These are phyloP conservation scores for Mormyrus proboscirostris DNA, from an alignment of 2,797 vertebrate genomes.

Conservation along the genomic window DNA sequence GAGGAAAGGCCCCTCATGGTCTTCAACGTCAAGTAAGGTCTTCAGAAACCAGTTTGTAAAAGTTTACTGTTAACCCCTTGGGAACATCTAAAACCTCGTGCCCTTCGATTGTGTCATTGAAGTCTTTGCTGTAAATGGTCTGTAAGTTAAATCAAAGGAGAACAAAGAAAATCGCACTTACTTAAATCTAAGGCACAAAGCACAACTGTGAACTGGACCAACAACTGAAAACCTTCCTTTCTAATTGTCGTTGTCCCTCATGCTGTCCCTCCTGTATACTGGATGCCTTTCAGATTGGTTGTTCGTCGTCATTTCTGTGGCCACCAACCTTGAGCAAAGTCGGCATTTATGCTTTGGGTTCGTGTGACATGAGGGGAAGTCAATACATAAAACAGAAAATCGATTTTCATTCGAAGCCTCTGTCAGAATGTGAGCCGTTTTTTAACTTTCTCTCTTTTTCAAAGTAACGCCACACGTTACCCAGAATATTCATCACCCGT, in stretches of 20 bases:
- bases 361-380: background rate
- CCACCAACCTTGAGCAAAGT: background rate
- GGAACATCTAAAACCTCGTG: background rate
- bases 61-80: constrained; percentile 2
- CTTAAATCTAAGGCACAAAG: constrained; percentile 11
- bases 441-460: background rate
- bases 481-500: background rate
- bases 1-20: constrained; percentile 78
- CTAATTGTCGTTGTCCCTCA: background rate
- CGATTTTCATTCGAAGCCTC: background rate
- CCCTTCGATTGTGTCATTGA: background rate
- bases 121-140: constrained; percentile 14
- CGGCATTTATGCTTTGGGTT: background rate
- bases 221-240: background rate
- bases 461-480: constrained; percentile 17
- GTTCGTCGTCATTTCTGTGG: background rate
- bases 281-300: background rate
- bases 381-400: background rate
- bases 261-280: background rate
- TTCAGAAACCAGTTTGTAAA: background rate
- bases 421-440: constrained; percentile 15
- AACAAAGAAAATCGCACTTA: constrained; percentile 9
- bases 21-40: constrained; percentile 69
- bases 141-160: background rate
- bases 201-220: constrained; percentile 15